phyloP scores from a whole-genome alignment of 2,888 invertebrate species.

The Diarsia rubi region DNA sequence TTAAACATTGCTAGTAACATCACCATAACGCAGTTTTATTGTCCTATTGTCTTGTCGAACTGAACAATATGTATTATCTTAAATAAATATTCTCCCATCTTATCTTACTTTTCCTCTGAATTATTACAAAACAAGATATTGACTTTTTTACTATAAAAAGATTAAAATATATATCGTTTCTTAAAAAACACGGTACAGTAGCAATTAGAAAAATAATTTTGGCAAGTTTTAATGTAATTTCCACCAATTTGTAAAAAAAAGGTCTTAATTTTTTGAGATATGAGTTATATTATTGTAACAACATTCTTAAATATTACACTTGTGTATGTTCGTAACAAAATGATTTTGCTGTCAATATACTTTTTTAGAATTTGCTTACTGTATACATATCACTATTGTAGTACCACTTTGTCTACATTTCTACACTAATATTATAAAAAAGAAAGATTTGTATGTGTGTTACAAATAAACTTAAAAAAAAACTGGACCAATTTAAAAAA shows the following conservation, averaged over 20 bases:
- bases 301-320: neutral
- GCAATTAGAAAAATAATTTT: too few species aligned
- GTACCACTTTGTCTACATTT: too few species aligned
- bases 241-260: neutral
- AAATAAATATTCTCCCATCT: conserved; percentile 13
- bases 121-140: neutral
- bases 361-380: neutral
- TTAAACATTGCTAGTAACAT: conserved; percentile 6
- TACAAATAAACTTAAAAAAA: too few species aligned
- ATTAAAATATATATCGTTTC: neutral
- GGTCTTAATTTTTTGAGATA: too few species aligned
- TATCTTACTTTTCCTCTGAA: conserved; percentile 13
- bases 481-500: too few species aligned
- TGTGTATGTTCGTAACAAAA: neutral
- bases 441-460: too few species aligned
- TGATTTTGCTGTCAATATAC: neutral
- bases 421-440: too few species aligned
- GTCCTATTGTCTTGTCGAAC: neutral
- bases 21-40: neutral
- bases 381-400: neutral
- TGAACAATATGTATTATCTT: neutral
- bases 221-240: too few species aligned
- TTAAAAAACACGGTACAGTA: neutral
- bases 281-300: neutral
- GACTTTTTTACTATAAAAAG: neutral